Conservation (phyloP, 2,113 vertebrate species). For the Falcunculus frontatus region DNA sequence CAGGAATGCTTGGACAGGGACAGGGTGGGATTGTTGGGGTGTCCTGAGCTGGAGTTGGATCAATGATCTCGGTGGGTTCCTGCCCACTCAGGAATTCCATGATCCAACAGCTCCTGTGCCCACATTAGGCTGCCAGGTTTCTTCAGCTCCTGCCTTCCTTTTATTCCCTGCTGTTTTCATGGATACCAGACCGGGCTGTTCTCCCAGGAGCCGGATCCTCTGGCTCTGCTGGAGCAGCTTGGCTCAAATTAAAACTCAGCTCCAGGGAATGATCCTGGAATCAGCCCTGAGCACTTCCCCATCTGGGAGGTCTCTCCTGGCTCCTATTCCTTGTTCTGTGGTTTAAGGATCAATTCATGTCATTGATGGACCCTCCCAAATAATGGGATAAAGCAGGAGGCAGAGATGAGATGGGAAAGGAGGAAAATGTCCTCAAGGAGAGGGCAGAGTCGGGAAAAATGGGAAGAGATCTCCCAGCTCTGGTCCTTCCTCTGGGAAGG, state of each 20-base stretch:
- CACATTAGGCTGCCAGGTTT: rapidly evolving
- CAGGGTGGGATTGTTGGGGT: not conserved
- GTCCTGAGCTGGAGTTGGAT: not conserved
- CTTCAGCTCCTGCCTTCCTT: not conserved
- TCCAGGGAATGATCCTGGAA: not conserved
- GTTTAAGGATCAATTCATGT: not conserved
- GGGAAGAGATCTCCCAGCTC: not conserved
- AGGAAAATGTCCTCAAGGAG: not conserved
- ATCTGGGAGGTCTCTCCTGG: rapidly evolving
- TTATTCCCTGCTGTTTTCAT: not conserved
- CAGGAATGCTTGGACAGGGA: not conserved
- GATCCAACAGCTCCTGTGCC: not conserved
- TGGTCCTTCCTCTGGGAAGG: not conserved
- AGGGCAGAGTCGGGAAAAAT: not conserved
- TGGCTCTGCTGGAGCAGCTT: not conserved
- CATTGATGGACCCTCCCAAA: not conserved
- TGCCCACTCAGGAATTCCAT: rapidly evolving
- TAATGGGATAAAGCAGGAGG: not conserved
- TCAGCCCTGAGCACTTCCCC: rapidly evolving
- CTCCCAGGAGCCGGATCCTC: not conserved
- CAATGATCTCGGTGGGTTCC: rapidly evolving
- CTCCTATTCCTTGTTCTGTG: rapidly evolving
- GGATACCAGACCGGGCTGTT: rapidly evolving
- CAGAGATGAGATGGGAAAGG: not conserved
- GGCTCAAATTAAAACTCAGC: not conserved